A percentile compares a stretch with the other conserved stretches of the same genome.
These are phyloP conservation scores for Tarsius wallacei DNA, from an alignment of 2,797 vertebrate species.

Conservation along the genomic window DNA sequence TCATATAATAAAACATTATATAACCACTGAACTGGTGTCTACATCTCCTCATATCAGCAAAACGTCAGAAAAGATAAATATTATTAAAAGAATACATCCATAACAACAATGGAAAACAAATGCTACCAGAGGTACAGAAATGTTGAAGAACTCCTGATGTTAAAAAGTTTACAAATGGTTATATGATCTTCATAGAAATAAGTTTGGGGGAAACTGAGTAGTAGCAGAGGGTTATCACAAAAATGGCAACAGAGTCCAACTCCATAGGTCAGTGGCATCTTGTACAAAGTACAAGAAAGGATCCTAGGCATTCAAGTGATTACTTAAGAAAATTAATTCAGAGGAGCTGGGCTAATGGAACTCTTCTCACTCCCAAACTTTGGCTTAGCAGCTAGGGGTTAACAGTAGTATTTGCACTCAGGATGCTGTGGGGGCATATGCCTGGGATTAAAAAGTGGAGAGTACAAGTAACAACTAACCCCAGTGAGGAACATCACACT, in stretches of 20 bases:
- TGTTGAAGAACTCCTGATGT: neutral
- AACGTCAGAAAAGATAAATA: neutral
- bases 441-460: neutral
- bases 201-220: conserved; percentile 8
- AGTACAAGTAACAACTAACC: neutral
- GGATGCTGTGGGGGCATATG: neutral
- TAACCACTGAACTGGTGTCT: neutral
- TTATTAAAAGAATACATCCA: neutral
- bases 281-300: neutral
- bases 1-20: neutral
- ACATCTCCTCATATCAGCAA: neutral
- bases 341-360: neutral
- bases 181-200: neutral
- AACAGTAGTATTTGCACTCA: neutral
- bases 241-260: neutral
- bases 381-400: neutral
- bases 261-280: neutral
- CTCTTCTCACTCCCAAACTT: neutral
- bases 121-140: neutral
- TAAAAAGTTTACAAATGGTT: neutral
- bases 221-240: neutral
- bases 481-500: neutral
- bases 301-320: neutral
- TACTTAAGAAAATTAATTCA: neutral
- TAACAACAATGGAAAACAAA: neutral